Conservation (phyloP, 2,797 vertebrate genomes). For the Leptodactylus fallax region DNA sequence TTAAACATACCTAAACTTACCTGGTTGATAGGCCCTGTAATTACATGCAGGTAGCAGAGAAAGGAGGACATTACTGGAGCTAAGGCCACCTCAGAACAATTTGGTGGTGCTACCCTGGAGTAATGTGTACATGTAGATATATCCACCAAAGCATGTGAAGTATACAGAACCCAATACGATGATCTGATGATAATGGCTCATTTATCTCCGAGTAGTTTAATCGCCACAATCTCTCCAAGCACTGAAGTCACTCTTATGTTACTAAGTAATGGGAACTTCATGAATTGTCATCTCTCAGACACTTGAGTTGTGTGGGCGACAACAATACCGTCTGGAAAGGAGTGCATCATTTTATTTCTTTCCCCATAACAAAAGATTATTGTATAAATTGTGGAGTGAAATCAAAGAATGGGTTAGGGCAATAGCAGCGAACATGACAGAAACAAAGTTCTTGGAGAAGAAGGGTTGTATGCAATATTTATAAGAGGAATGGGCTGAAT, state of each 20-base stretch:
- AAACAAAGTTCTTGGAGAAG: not conserved
- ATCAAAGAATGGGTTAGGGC: not conserved
- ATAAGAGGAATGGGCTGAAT: not conserved
- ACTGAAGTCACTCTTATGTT: slow-evolving; percentile 12
- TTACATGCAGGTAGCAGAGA: no score
- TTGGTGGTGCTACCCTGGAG: not conserved
- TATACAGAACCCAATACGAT: not conserved
- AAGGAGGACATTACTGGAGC: no score
- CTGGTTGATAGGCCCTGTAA: no score
- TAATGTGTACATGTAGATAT: no score
- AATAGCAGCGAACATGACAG: not conserved
- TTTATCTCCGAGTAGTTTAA: not conserved
- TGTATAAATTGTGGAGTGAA: not conserved
- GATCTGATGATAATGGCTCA: not conserved
- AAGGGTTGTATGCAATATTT: not conserved
- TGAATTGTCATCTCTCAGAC: slow-evolving; percentile 47
- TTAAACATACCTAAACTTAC: no score
- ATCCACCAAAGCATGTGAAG: not conserved
- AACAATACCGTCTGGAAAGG: slow-evolving; percentile 32
- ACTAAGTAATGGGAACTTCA: slow-evolving; percentile 6
- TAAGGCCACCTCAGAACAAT: not conserved
- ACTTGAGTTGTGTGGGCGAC: slow-evolving; percentile 40
- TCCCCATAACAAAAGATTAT: slow-evolving; percentile 2
- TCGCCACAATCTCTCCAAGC: not conserved
- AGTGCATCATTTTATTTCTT: not conserved